Evolutionary conservation across 2,113 vertebrate species (phyloP).

Genomic region (Syngnathus typhle): DNA sequence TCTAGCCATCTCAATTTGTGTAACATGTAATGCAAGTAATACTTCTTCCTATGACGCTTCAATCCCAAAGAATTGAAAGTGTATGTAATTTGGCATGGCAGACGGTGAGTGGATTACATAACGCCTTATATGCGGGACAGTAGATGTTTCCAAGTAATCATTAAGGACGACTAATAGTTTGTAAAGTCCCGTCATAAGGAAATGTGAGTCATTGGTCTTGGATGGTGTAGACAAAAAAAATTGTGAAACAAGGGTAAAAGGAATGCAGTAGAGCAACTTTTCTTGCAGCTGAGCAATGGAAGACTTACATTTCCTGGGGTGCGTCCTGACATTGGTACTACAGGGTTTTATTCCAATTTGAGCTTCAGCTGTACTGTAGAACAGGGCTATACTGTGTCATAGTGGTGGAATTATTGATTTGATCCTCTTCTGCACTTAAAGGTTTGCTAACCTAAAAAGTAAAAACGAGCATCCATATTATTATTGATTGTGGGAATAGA

Average conservation of each 20-base stretch:
- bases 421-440: neutral
- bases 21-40: no score
- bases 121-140: neutral
- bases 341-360: neutral
- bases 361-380: neutral
- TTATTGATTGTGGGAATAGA: no score
- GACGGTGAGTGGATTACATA: neutral
- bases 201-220: conserved; percentile 1
- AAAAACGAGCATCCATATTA: neutral
- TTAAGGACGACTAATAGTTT: neutral
- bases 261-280: conserved; percentile 62
- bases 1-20: no score
- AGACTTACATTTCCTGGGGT: neutral
- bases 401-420: neutral
- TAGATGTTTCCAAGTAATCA: neutral
- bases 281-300: conserved; percentile 19
- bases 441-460: neutral
- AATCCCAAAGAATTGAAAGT: neutral
- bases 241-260: conserved; percentile 13
- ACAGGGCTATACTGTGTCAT: neutral
- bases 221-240: conserved; percentile 2
- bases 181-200: neutral
- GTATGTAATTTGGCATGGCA: no score
- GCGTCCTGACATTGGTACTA: neutral
- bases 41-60: no score